phyloP scores from a whole-genome alignment of 2,888 invertebrate species.

The Clunio marinus region DNA sequence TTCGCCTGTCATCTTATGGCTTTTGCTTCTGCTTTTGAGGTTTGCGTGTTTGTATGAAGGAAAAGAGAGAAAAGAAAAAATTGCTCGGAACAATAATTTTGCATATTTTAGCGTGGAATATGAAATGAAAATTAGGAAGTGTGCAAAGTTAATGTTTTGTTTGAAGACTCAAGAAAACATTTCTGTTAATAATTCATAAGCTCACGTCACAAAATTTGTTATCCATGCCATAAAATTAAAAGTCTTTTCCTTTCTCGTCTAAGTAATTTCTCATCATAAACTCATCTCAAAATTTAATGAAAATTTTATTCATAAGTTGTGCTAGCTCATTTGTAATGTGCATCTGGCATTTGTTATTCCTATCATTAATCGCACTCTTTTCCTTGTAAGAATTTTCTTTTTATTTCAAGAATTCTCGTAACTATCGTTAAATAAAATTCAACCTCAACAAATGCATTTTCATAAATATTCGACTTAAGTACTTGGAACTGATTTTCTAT shows the following conservation, averaged over 20 bases:
- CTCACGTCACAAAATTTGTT: too few relatives aligned
- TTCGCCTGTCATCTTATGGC: conserved; percentile 8
- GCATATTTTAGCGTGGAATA: background rate
- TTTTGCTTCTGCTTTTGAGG: background rate
- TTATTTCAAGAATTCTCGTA: too few relatives aligned
- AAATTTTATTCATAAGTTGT: too few relatives aligned
- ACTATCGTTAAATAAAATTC: too few relatives aligned
- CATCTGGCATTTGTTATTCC: conserved; percentile 15
- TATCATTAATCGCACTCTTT: background rate
- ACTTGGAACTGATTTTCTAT: background rate
- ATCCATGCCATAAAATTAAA: too few relatives aligned
- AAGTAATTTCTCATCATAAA: too few relatives aligned
- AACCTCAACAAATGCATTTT: background rate
- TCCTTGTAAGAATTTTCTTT: background rate
- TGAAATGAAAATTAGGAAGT: background rate
- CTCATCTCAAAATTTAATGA: too few relatives aligned
- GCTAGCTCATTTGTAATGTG: too few relatives aligned
- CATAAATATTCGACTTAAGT: background rate
- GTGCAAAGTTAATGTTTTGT: too few relatives aligned
- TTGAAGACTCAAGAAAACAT: too few relatives aligned
- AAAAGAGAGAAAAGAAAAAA: background rate
- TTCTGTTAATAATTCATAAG: too few relatives aligned
- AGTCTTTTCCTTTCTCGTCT: too few relatives aligned
- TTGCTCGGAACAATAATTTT: background rate
- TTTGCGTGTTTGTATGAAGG: background rate